A percentile compares a stretch with the other conserved stretches of the same genome.
phyloP scores from a whole-genome alignment of 1,140 invertebrate genomes.

The Elysia chlorotica region DNA sequence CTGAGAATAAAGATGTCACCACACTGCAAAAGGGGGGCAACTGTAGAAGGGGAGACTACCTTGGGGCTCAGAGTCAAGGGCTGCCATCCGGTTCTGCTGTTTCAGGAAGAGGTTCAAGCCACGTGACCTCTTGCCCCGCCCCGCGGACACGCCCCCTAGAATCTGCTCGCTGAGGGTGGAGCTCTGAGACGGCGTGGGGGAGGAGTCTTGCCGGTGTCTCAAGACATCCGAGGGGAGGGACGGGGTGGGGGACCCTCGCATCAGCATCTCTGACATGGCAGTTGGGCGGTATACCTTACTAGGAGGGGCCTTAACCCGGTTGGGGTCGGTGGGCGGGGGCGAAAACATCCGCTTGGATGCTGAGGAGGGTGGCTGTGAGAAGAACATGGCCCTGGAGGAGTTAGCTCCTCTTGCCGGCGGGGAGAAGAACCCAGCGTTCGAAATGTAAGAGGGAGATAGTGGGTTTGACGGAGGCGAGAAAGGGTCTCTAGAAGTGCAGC shows the following conservation, averaged over 20 bases:
- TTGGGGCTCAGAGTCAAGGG: constrained; percentile 45
- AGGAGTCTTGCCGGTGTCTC: constrained; percentile 15
- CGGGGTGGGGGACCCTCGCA: constrained; percentile 22
- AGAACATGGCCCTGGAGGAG: too few species aligned
- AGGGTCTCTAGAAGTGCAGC: not conserved
- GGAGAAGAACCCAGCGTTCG: too few species aligned
- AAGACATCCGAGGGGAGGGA: constrained; percentile 17
- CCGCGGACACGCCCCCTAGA: not conserved
- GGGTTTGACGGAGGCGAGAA: too few species aligned
- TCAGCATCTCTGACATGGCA: constrained; percentile 5
- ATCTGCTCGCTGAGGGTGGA: constrained; percentile 8
- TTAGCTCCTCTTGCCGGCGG: too few species aligned
- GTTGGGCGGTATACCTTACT: constrained; percentile 12
- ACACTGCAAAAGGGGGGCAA: constrained; percentile 8
- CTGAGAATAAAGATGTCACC: not conserved
- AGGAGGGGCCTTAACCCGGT: not conserved
- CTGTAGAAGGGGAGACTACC: constrained; percentile 34
- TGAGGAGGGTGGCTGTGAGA: not conserved
- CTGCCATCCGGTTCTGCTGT: constrained; percentile 46
- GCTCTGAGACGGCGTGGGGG: constrained; percentile 9
- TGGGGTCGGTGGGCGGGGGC: not conserved
- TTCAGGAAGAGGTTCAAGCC: constrained; percentile 50
- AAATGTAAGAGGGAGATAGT: too few species aligned
- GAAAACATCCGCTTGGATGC: too few species aligned
- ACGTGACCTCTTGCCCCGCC: constrained; percentile 28